Base-by-base conservation (phyloP, 2,888 invertebrate genomes). In the Cheilosia vernalis region DNA sequence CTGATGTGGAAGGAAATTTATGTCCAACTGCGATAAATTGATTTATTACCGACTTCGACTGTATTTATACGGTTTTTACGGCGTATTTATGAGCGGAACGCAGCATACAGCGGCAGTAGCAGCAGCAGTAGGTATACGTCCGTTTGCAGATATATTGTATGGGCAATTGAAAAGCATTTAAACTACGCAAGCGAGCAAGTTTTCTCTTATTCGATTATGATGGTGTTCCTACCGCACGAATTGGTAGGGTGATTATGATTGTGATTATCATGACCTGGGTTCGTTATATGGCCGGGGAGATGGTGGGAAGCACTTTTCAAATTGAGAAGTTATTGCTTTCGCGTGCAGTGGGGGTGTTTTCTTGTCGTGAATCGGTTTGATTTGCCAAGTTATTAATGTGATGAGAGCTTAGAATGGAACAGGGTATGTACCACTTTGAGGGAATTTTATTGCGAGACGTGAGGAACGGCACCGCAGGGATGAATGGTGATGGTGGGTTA, bases 21-120 rank as follows among this genome's bases (percentile, higher is more conserved):
- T 84, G 74, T 74, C 58, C 73, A 84, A 73, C 79, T 79, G 69
- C 42, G 83, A 84, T 79, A 84, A 79, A 79, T 79, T 74, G 79
- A 79, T 79, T 79, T 84, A 64, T 27, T 33, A 55, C 61, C 67
- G 60, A 67, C 67, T 83, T 47, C 47, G 42, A 60, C 60, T 49
- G 55, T 64, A 70, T 78, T 78, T 78, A 70, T 70, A 53, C 30
- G 64, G 63, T 69, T 56, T 74, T 63, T 58, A 76, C 58, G 60
- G 64, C 53, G 24, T 49, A 77, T 77, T 77, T 72, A 66, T 49
- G 63, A 72, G 40, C 47, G 61, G 40, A 56, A 67, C 44, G 47
- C 55, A 61, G 70, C 64, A 37, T 13, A 27, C 40, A 17, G 27
- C 21, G 27, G 27, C 55, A 27, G 47, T n/a, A 37, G 27, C 55